phyloP scores from a whole-genome alignment of 2,113 vertebrate genomes.

The Hemibagrus wyckioides region DNA sequence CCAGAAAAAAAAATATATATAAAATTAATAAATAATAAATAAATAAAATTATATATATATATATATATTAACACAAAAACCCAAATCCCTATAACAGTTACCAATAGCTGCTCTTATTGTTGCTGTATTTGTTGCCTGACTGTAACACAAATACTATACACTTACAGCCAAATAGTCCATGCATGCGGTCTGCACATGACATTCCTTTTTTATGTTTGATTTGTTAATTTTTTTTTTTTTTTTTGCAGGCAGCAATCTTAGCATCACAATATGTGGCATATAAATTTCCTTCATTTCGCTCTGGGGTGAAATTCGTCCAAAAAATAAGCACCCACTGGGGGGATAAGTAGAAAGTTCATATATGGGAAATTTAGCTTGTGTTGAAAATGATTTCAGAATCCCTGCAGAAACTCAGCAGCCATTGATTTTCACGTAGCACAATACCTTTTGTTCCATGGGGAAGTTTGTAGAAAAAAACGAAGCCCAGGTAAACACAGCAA shows the following conservation, averaged over 20 bases:
- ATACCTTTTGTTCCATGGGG: background rate
- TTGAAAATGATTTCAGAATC: conserved; percentile 14
- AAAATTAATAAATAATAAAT: no score
- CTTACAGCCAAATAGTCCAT: background rate
- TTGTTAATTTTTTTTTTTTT: background rate
- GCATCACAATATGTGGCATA: background rate
- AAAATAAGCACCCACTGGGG: background rate
- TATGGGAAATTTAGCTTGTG: conserved; percentile 1
- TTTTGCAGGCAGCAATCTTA: background rate
- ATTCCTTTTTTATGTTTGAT: background rate
- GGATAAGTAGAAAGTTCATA: background rate
- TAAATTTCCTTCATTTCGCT: background rate
- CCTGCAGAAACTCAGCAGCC: conserved; percentile 15
- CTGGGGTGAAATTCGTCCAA: background rate
- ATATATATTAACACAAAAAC: background rate
- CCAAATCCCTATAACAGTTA: no score
- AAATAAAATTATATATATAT: no score
- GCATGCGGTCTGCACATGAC: background rate
- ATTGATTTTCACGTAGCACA: conserved; percentile 26
- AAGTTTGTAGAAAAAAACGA: background rate
- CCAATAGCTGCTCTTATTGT: background rate
- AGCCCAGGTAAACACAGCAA: background rate
- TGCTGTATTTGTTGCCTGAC: background rate
- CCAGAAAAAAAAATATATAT: no score
- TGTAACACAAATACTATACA: background rate